Conservation (phyloP, 2,888 invertebrate genomes). For the Folsomia manolachei region DNA sequence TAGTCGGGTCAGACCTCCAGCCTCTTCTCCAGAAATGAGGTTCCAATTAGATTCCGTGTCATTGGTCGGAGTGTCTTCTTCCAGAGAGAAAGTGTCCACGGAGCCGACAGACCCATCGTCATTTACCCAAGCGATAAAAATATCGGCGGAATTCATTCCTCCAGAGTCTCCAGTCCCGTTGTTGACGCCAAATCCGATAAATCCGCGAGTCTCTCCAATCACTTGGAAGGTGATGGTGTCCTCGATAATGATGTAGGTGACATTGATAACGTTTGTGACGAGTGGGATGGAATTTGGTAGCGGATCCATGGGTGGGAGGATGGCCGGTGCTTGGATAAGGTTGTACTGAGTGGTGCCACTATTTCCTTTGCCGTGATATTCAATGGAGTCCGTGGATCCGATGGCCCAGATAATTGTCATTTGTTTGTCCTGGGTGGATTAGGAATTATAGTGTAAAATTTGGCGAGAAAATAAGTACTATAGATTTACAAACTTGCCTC, state of each 20-base stretch:
- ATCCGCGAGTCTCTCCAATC: neutral
- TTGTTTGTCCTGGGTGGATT: neutral
- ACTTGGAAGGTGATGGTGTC: neutral
- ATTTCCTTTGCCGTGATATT: neutral
- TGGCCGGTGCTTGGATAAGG: neutral
- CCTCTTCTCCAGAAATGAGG: slow-evolving; percentile 8
- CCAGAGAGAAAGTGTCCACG: neutral
- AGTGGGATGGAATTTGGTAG: neutral
- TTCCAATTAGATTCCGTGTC: slow-evolving; percentile 9
- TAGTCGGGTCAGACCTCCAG: slow-evolving; percentile 2
- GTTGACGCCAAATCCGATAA: neutral
- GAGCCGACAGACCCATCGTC: neutral
- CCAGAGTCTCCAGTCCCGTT: neutral
- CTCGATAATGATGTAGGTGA: neutral
- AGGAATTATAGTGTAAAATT: too few species aligned
- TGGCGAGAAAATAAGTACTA: too few species aligned
- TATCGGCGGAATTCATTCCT: neutral
- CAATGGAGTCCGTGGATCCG: neutral
- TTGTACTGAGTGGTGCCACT: neutral
- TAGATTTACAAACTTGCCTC: too few species aligned
- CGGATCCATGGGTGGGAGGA: neutral
- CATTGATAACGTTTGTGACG: neutral
- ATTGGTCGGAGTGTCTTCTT: neutral
- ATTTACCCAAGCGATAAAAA: neutral
- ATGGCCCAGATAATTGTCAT: neutral